Conservation (phyloP, 2,113 vertebrate species). For the Brachyhypopomus gauderio region DNA sequence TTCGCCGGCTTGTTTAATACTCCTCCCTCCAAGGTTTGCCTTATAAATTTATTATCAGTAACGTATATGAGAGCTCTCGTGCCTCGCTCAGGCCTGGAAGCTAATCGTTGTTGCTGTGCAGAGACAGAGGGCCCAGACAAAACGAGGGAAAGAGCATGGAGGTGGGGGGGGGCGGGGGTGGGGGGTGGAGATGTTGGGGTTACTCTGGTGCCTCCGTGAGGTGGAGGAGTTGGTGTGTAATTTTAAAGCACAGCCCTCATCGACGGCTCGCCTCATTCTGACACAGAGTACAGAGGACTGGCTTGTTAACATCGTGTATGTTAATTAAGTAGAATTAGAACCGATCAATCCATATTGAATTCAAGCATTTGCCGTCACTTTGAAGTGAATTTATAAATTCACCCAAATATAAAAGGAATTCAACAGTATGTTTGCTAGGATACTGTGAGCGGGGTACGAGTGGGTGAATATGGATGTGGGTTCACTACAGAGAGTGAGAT, state of each 20-base stretch:
- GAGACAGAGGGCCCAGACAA: constrained; percentile 45
- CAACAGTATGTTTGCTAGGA: constrained; percentile 59
- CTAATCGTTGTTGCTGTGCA: constrained; percentile 62
- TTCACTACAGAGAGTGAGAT: too few species aligned
- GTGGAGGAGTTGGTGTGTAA: constrained; percentile 51
- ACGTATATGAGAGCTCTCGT: constrained; percentile 68
- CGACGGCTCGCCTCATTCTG: constrained; percentile 69
- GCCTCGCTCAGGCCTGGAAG: constrained; percentile 63
- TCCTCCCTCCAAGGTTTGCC: constrained; percentile 68
- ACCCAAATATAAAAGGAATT: constrained; percentile 71
- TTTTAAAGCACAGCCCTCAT: constrained; percentile 70
- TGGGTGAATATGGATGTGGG: too few species aligned
- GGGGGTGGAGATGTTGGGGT: constrained; percentile 24
- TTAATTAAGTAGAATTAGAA: constrained; percentile 76
- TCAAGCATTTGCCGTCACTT: constrained; percentile 68
- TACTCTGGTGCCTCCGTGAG: constrained; percentile 52
- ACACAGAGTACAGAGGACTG: constrained; percentile 71
- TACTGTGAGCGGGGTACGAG: too few species aligned
- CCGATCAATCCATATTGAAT: constrained; percentile 74
- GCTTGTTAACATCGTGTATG: constrained; percentile 80
- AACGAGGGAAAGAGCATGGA: constrained; percentile 46
- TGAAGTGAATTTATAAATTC: constrained; percentile 74
- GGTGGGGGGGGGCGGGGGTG: constrained; percentile 3
- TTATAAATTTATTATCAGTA: constrained; percentile 79
- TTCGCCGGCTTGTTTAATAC: constrained; percentile 73